Conservation (phyloP, 2,888 invertebrate genomes). For the Spatulosminthurus flaviceps region DNA sequence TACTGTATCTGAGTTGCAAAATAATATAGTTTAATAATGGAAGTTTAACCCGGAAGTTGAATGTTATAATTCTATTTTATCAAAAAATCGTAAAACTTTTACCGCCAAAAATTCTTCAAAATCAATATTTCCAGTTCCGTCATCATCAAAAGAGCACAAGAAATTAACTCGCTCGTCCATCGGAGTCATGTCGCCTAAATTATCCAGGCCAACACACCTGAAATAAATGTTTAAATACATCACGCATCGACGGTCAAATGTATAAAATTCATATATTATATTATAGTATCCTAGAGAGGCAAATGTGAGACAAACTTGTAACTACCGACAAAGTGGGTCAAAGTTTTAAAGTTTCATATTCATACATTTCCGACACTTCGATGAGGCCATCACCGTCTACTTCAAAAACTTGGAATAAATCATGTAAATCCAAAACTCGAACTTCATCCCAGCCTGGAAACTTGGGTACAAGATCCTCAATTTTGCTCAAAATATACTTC, state of each 20-base stretch:
- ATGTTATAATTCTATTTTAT: no score
- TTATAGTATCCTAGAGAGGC: no score
- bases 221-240: background rate
- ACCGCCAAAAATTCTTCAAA: slow-evolving; percentile 62
- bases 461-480: slow-evolving; percentile 53
- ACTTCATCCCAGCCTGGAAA: slow-evolving; percentile 59
- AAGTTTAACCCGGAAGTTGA: no score
- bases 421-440: slow-evolving; percentile 61
- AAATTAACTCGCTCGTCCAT: slow-evolving; percentile 55
- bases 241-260: no score
- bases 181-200: slow-evolving; percentile 58
- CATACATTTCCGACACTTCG: slow-evolving; percentile 62
- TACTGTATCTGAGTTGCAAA: slow-evolving; percentile 45
- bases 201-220: slow-evolving; percentile 61
- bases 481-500: slow-evolving; percentile 52
- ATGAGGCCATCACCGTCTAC: slow-evolving; percentile 63
- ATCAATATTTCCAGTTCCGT: slow-evolving; percentile 62
- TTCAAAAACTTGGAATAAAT: slow-evolving; percentile 62
- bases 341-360: no score
- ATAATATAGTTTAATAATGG: no score
- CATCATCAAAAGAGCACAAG: slow-evolving; percentile 58
- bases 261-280: no score
- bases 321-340: no score
- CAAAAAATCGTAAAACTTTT: background rate
- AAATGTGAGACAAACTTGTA: no score